Percentiles rank a stretch among this genome's conserved stretches.
Evolutionary conservation across 2,888 invertebrate genomes (phyloP).

Genomic region (Pandemis heparana): DNA sequence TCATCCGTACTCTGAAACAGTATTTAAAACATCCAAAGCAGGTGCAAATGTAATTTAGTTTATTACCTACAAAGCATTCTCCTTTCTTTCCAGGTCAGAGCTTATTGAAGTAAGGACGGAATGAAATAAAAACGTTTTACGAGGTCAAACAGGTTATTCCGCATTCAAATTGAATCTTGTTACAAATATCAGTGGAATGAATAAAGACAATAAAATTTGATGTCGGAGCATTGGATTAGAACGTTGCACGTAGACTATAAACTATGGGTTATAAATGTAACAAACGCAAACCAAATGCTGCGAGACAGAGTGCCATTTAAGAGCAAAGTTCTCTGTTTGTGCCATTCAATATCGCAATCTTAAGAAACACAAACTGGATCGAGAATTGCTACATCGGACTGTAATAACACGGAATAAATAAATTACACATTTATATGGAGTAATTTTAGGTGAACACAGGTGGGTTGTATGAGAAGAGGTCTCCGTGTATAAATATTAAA

Average conservation of each 20-base stretch:
- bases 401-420: slow-evolving; percentile 62
- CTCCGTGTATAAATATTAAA: background rate
- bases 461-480: no score
- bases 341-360: slow-evolving; percentile 74
- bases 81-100: slow-evolving; percentile 5
- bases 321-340: slow-evolving; percentile 58
- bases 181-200: slow-evolving; percentile 25
- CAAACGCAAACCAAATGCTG: slow-evolving; percentile 53
- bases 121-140: background rate
- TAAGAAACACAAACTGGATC: slow-evolving; percentile 76
- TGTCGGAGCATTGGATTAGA: slow-evolving; percentile 38
- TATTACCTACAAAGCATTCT: background rate
- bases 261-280: slow-evolving; percentile 49
- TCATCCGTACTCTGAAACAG: no score
- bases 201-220: slow-evolving; percentile 42
- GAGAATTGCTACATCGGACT: slow-evolving; percentile 66
- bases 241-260: slow-evolving; percentile 42
- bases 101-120: background rate
- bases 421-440: background rate
- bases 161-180: slow-evolving; percentile 15
- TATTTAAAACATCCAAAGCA: background rate
- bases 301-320: slow-evolving; percentile 63
- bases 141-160: background rate
- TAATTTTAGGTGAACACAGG: background rate
- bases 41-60: background rate